phyloP scores from a whole-genome alignment of 2,797 vertebrate species.

The Anas bernieri region DNA sequence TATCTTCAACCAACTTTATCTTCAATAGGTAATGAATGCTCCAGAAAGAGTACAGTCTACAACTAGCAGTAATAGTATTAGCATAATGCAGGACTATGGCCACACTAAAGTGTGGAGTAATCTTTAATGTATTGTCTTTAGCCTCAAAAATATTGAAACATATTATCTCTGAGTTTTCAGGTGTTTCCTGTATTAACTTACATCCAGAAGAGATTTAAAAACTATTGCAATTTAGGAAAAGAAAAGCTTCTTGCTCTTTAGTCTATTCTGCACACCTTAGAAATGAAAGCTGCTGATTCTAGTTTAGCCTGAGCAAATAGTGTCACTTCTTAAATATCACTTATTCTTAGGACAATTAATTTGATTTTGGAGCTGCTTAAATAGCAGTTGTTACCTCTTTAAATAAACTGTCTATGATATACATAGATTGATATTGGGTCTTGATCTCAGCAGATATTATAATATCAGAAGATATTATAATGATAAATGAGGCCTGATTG shows the following conservation, averaged over 20 bases:
- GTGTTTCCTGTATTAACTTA: slow-evolving; percentile 15
- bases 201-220: slow-evolving; percentile 49
- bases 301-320: slow-evolving; percentile 42
- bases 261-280: neutral
- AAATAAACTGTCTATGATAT: slow-evolving; percentile 68
- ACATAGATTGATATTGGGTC: slow-evolving; percentile 64
- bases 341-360: slow-evolving; percentile 67
- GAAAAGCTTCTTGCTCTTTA: slow-evolving; percentile 59
- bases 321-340: slow-evolving; percentile 46
- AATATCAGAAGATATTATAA: slow-evolving; percentile 76
- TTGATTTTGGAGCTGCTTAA: slow-evolving; percentile 56
- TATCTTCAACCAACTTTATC: neutral
- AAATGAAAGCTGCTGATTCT: slow-evolving; percentile 12
- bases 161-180: neutral
- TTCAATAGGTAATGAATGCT: neutral
- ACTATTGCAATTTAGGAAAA: slow-evolving; percentile 40
- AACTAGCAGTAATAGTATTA: neutral
- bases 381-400: slow-evolving; percentile 68
- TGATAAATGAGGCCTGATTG: slow-evolving; percentile 81
- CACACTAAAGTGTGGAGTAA: neutral
- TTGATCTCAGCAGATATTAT: slow-evolving; percentile 77
- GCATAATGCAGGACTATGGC: neutral
- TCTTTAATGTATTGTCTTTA: slow-evolving; percentile 8
- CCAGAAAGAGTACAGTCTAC: neutral
- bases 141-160: neutral